These are phyloP conservation scores for Carduelis carduelis DNA, from an alignment of 2,797 vertebrate species.

Conservation along the genomic window DNA sequence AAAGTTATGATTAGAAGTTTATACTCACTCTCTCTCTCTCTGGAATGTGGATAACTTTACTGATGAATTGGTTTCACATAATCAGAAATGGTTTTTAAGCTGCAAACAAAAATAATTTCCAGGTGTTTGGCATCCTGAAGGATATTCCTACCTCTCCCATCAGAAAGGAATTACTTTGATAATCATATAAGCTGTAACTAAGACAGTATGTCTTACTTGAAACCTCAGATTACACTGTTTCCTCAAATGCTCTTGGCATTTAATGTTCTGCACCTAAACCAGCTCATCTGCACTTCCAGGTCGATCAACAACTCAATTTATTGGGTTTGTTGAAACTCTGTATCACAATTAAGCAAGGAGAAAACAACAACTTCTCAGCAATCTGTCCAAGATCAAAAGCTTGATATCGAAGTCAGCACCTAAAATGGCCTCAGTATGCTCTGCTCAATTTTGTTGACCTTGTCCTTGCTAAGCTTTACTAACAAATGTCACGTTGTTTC, in stretches of 20 bases:
- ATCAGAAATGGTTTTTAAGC: not conserved
- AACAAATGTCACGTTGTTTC: not conserved
- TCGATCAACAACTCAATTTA: not conserved
- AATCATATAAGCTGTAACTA: not conserved
- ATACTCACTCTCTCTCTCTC: not conserved
- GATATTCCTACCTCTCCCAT: not conserved
- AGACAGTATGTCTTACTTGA: not conserved
- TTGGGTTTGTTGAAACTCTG: not conserved
- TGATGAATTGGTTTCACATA: not conserved
- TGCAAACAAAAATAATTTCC: not conserved
- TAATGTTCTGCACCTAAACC: not conserved
- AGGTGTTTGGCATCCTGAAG: not conserved
- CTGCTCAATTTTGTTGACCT: not conserved
- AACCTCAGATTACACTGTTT: not conserved
- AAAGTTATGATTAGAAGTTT: not conserved
- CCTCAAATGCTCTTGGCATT: not conserved
- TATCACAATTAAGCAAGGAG: not conserved
- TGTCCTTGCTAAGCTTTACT: not conserved
- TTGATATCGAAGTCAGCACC: not conserved
- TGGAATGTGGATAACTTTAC: not conserved
- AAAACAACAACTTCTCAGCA: not conserved
- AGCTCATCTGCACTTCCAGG: not conserved
- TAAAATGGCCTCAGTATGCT: not conserved
- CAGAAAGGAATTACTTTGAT: not conserved
- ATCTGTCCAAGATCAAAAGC: not conserved